Evolutionary conservation across 2,888 invertebrate species (phyloP), one percentile per base, ranked within the genome.

Genomic region (Andrena marginata): DNA sequence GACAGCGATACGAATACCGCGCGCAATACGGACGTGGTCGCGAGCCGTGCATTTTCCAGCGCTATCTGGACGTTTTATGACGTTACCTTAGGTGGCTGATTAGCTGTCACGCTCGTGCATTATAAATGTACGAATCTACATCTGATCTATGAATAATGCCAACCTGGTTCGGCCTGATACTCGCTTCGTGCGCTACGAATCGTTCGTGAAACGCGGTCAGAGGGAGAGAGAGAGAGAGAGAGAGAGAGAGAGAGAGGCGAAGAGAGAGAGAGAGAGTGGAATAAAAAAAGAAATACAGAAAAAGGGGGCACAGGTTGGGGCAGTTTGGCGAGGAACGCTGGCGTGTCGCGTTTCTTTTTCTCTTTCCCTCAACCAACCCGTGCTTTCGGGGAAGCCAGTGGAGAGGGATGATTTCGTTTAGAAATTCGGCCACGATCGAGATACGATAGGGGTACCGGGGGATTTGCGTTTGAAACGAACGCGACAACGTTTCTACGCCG

Each of bases 121-220:
- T 89, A 88, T 89, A 84, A 89, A 86, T 79, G 87, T 85, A 83
- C 84, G 80, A 80, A 84, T 88, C 87, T 88, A 82, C 88, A 89
- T 89, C 88, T 86, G 88, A 89, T 89, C 89, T 89, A 85, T 89
- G 88, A 86, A 89, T 89, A 86, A 88, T 88, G 87, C 81, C 77
- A 65, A 33, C 69, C 70, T 29, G 77, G 70, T 68, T 77, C 81
- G 71, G 74, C 59, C 82, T 81, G 89, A 83, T 87, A 84, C 65
- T 72, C 78, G 67, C 71, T 83, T 76, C 84, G 76, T 80, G 84
- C 77, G 76, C 70, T 51, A 35, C 76, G 84, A 74, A 79, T 80
- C 69, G 69, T 67, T 62, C 63, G 73, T 71, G 69, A 80, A 84
- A 81, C 71, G 74, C 71, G 73, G 74, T 51, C 77, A 67, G 20